phyloP scores from a whole-genome alignment of 2,888 invertebrate genomes.

The Aleiodes alternator region DNA sequence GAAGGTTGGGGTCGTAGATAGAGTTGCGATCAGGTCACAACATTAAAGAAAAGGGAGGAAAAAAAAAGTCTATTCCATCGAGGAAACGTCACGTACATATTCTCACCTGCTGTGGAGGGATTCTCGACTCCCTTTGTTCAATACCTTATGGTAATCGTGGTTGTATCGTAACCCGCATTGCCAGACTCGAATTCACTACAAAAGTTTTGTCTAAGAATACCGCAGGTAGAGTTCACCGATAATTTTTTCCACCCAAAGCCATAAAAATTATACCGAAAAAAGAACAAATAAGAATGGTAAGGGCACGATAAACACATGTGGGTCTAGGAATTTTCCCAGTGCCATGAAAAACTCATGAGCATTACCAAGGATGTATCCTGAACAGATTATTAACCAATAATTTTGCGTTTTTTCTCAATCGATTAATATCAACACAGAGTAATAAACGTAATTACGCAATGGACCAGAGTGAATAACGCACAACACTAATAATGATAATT shows the following conservation, averaged over 20 bases:
- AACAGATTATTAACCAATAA: background rate
- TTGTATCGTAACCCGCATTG: constrained; percentile 18
- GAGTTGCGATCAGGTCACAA: background rate
- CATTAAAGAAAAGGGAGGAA: background rate
- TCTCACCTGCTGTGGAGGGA: constrained; percentile 32
- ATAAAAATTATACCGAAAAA: constrained; percentile 5
- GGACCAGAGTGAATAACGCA: background rate
- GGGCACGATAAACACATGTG: background rate
- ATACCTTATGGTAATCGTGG: constrained; percentile 27
- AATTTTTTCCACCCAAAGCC: constrained; percentile 16
- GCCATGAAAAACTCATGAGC: constrained; percentile 21
- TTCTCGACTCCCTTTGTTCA: constrained; percentile 2
- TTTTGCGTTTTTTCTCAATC: background rate
- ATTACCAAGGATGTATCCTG: background rate
- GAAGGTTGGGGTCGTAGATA: constrained; percentile 1
- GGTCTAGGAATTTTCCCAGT: background rate
- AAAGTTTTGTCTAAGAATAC: constrained; percentile 16
- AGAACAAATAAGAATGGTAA: too few species aligned
- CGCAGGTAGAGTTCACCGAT: background rate
- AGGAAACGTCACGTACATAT: constrained; percentile 23
- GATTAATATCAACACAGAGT: background rate
- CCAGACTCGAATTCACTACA: background rate
- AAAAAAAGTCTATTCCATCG: constrained; percentile 20
- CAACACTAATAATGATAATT: constrained; percentile 7
- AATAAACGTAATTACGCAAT: background rate